These are phyloP conservation scores for Eupithecia abbreviata DNA, from an alignment of 2,888 invertebrate species.

Conservation along the genomic window DNA sequence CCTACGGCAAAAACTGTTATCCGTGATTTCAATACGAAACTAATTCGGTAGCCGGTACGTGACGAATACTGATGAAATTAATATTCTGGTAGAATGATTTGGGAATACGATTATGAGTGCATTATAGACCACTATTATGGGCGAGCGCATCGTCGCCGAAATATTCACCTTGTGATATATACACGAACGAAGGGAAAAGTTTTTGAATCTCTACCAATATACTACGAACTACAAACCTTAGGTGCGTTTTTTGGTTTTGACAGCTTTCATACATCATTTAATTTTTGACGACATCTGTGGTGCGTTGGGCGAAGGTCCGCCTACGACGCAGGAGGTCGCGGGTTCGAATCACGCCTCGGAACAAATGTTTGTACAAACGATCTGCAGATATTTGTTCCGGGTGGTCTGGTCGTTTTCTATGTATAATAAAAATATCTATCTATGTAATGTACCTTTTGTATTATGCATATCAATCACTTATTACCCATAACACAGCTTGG, in stretches of 20 bases:
- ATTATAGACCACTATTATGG: neutral
- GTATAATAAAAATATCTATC: no score
- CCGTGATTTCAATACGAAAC: slow-evolving; percentile 16
- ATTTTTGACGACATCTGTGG: neutral
- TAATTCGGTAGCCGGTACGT: slow-evolving; percentile 39
- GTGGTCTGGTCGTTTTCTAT: no score
- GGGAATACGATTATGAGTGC: slow-evolving; percentile 44
- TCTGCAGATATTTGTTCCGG: no score
- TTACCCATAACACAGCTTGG: no score
- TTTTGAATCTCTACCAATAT: no score
- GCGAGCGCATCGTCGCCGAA: neutral
- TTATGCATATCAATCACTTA: no score
- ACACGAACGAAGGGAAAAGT: no score
- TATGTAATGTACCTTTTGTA: no score
- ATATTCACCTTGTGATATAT: neutral
- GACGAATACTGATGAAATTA: slow-evolving; percentile 44
- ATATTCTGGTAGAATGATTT: slow-evolving; percentile 53
- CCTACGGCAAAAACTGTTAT: slow-evolving; percentile 26
- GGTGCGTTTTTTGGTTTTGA: neutral
- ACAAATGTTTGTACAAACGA: no score
- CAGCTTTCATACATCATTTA: neutral
- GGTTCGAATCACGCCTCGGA: no score
- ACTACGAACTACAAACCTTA: neutral
- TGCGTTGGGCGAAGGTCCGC: no score
- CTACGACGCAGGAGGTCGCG: no score